phyloP scores from a whole-genome alignment of 1,140 invertebrate genomes.

The Asbolus verrucosus region DNA sequence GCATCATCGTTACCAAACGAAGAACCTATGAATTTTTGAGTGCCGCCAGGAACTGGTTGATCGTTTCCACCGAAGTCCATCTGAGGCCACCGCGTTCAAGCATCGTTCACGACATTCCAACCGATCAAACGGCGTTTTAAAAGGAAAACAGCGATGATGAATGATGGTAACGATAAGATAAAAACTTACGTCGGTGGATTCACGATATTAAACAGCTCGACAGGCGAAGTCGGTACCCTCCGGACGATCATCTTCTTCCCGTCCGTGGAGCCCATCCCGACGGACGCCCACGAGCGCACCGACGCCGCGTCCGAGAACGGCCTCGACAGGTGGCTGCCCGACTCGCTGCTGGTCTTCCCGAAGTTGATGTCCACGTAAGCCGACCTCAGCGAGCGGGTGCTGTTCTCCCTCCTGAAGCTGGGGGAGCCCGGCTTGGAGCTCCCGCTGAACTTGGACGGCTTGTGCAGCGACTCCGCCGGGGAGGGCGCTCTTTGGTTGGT shows the following conservation, averaged over 20 bases:
- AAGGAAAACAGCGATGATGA: background rate
- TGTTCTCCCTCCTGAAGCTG: slow-evolving; percentile 56
- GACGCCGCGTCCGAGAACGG: slow-evolving; percentile 73
- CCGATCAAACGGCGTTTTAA: too few species aligned
- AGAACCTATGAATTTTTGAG: too few species aligned
- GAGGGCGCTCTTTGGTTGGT: slow-evolving; percentile 7
- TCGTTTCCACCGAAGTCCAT: too few species aligned
- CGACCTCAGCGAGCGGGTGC: slow-evolving; percentile 52
- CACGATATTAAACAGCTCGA: slow-evolving; percentile 84
- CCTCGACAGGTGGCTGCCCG: slow-evolving; percentile 55
- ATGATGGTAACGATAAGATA: too few species aligned
- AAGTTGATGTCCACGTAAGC: slow-evolving; percentile 7
- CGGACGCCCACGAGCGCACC: slow-evolving; percentile 81
- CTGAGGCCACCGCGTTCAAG: too few species aligned
- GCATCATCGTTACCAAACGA: too few species aligned
- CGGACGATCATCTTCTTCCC: slow-evolving; percentile 85
- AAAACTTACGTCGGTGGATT: slow-evolving; percentile 81
- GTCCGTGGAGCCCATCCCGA: slow-evolving; percentile 87
- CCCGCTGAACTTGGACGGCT: background rate
- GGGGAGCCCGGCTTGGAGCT: slow-evolving; percentile 37
- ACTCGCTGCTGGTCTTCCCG: slow-evolving; percentile 54
- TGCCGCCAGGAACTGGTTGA: too few species aligned
- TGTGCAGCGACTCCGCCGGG: slow-evolving; percentile 16
- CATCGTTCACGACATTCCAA: too few species aligned
- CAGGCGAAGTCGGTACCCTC: slow-evolving; percentile 83